A percentile compares a stretch with the other conserved stretches of the same genome.
Evolutionary conservation across 1,140 invertebrate genomes (phyloP).

Genomic region (Telenomus remus): DNA sequence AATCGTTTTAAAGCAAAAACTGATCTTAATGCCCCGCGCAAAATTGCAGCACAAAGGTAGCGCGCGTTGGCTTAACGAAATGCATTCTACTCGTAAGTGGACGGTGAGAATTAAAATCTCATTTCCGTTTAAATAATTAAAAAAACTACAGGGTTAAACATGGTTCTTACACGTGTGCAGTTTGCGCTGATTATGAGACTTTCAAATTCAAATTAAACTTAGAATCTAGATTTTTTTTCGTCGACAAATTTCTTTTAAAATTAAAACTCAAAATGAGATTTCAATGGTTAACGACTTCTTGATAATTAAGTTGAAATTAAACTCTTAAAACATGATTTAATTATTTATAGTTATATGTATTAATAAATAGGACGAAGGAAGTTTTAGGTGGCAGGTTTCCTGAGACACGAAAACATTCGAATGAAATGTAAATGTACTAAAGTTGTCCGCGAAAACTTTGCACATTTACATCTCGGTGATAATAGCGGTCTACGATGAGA

Average conservation of each 20-base stretch:
- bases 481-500: slow-evolving; percentile 47
- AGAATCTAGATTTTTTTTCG: background rate
- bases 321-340: slow-evolving; percentile 48
- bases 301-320: too few species aligned
- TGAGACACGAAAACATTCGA: slow-evolving; percentile 50
- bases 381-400: slow-evolving; percentile 33
- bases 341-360: slow-evolving; percentile 49
- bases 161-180: too few species aligned
- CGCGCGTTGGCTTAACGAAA: slow-evolving; percentile 31
- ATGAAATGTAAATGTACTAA: slow-evolving; percentile 54
- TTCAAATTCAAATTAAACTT: background rate
- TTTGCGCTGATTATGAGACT: background rate
- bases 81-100: slow-evolving; percentile 20
- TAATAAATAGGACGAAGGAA: slow-evolving; percentile 45
- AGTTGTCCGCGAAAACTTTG: slow-evolving; percentile 45
- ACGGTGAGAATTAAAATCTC: slow-evolving; percentile 61
- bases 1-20: slow-evolving; percentile 62
- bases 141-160: slow-evolving; percentile 2
- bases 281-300: too few species aligned
- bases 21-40: slow-evolving; percentile 60
- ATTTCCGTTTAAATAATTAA: slow-evolving; percentile 57
- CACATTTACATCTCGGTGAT: slow-evolving; percentile 46
- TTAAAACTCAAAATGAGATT: too few species aligned
- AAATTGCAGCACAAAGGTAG: slow-evolving; percentile 61
- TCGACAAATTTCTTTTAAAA: too few species aligned